These are phyloP conservation scores for Chalcosyrphus nemorum DNA, from an alignment of 2,888 invertebrate genomes.

Conservation along the genomic window DNA sequence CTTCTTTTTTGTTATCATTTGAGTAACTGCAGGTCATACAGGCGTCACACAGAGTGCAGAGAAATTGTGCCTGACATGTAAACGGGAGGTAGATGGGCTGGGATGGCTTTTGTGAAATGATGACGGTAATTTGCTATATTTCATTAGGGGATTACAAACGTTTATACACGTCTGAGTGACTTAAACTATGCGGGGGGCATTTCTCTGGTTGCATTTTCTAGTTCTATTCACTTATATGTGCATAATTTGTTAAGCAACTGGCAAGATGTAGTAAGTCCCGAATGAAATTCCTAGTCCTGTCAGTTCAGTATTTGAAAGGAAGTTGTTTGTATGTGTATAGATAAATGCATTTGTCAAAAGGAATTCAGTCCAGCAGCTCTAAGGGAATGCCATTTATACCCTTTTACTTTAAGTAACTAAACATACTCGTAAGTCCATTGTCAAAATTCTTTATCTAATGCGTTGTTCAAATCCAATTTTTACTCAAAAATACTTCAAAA, in stretches of 20 bases:
- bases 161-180: conserved; percentile 64
- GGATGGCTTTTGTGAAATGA: conserved; percentile 58
- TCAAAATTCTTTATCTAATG: not conserved
- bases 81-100: conserved; percentile 18
- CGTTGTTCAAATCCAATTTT: conserved; percentile 38
- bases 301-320: conserved; percentile 27
- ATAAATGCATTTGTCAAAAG: conserved; percentile 32
- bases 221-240: conserved; percentile 48
- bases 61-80: conserved; percentile 24
- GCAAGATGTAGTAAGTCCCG: not conserved
- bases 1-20: conserved; percentile 42
- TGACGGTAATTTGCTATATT: conserved; percentile 69
- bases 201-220: conserved; percentile 53
- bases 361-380: conserved; percentile 35
- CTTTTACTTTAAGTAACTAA: not conserved
- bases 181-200: conserved; percentile 64
- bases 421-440: not conserved
- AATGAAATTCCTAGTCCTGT: not conserved
- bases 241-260: conserved; percentile 54
- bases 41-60: conserved; percentile 27
- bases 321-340: conserved; percentile 16
- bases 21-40: conserved; percentile 58
- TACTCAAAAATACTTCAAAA: conserved; percentile 22
- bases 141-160: conserved; percentile 66
- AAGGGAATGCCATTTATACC: conserved; percentile 7